Evolutionary conservation across 2,797 vertebrate genomes (phyloP), one percentile per base, ranked within the genome.

Genomic region (Jordanella pulchra): DNA sequence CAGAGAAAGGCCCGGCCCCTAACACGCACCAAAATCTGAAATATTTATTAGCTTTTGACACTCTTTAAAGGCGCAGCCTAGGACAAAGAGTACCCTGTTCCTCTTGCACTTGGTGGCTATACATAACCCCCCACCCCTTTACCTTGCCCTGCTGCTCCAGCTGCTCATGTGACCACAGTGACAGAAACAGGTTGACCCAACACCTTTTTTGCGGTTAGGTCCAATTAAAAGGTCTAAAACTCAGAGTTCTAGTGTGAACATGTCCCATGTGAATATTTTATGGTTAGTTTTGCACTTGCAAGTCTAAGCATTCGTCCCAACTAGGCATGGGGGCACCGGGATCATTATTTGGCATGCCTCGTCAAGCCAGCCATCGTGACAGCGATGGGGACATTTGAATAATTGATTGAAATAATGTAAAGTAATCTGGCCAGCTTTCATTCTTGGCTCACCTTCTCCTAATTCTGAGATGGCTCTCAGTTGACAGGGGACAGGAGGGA

Each of bases 21-120:
- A 94, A 96, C 89, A 95, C 94, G 95, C 95, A 97, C 95, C 95
- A 96, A 95, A 94, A 95, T 95, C 95, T 98, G 95, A 99, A 99
- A 99, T 97, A 99, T 98, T 99, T 97, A 98, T 98, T 95, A 96
- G 96, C 95, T 95, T 95, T 95, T 94, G 95, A 97, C 96, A 96
- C 95, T 93, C 92, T 90, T 96, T 95, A 95, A 95, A 95, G 94
- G 94, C 93, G 72, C 93, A 91, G 94, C 89, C 91, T 94, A 94
- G 95, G 95, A 96, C 95, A 95, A 95, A 94, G 93, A 94, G 91
- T 95, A 93, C 95, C 93, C 94, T 94, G 54, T 93, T 93, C 92
- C 88, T 94, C 81, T 44, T 82, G 76, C 86, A 79, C 84, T 88
- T 86, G 63, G 85, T 88, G 79, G 78, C 78, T 81, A 71, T 81